Base-by-base conservation (phyloP, 2,113 vertebrate genomes). In the Triplophysa siluroides region DNA sequence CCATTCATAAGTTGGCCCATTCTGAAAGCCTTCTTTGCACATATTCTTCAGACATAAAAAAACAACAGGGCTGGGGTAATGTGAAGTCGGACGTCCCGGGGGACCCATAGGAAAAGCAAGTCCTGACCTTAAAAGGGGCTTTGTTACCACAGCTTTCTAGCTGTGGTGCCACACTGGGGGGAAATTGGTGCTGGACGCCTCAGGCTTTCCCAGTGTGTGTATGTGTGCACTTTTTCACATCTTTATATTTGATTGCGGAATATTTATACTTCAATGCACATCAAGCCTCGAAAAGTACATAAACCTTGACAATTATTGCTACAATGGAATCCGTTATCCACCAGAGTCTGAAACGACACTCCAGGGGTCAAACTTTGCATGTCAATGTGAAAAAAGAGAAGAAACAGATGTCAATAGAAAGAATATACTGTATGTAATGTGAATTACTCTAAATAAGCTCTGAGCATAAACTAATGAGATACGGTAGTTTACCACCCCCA, bases 91-190 rank as follows among this genome's bases (percentile, higher is more conserved):
- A n/a, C 68, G 56, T 81, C 82, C 78, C 79, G 52, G 81, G 73
- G 68, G 84, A 88, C 65, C 60, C 60, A 79, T 45, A 65, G 82
- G 83, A 82, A 82, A 61, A 89, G 86, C 76, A 75, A 79, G 82
- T 65, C 62, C 60, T 83, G 84, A 90, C 89, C 90, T 92, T 92
- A 92, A 88, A 92, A 87, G 89, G 90, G 80, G 85, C 86, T 81
- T 83, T 74, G 82, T 85, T 77, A 81, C 62, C 50, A 52, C 78
- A 66, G 73, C 45, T 80, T 80, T 88, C 66, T 62, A 83, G 70
- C 76, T 84, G 58, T 61, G 83, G 68, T 82, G 56, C 76, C 69
- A 29, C 41, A 24, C 72, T 38, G 47, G 33, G 43, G 64, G 26
- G 26, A 76, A 80, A 64, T 60, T 14, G 13, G 43, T 23, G 47